These are phyloP conservation scores for Anabas testudineus DNA, from an alignment of 2,797 vertebrate genomes.

Conservation along the genomic window DNA sequence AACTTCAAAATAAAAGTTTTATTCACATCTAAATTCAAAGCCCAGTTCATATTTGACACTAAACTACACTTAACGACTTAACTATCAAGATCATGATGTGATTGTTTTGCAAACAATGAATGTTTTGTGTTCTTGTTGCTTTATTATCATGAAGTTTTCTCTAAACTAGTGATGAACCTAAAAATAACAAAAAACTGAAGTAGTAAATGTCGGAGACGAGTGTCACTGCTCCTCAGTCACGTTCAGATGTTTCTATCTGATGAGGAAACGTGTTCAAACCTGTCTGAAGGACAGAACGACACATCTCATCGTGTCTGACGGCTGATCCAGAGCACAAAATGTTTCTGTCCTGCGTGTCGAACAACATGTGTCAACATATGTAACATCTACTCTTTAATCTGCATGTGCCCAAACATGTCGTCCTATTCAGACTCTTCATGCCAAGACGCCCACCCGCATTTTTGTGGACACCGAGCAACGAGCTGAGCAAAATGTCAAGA, in stretches of 20 bases:
- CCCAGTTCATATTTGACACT: too few relatives aligned
- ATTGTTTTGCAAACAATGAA: too few relatives aligned
- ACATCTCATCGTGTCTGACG: too few relatives aligned
- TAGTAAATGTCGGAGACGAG: background rate
- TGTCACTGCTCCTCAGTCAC: background rate
- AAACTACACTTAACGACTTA: too few relatives aligned
- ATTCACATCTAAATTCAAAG: too few relatives aligned
- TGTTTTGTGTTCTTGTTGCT: too few relatives aligned
- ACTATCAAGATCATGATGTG: too few relatives aligned
- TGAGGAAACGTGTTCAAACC: background rate
- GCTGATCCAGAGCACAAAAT: too few relatives aligned
- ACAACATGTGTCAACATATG: background rate
- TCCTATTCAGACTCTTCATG: constrained; percentile 19
- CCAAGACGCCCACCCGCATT: constrained; percentile 30
- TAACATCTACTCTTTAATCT: constrained; percentile 37
- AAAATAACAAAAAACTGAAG: background rate
- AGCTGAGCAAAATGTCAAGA: constrained; percentile 11
- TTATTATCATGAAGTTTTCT: too few relatives aligned
- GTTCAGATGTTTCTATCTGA: background rate
- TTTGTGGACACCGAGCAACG: constrained; percentile 33
- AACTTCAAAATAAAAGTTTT: too few relatives aligned
- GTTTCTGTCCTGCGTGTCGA: too few relatives aligned
- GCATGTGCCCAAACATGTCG: constrained; percentile 51
- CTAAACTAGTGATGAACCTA: too few relatives aligned
- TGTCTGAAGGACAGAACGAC: background rate